A percentile compares a stretch with the other conserved stretches of the same genome.
Conservation (phyloP, 1,140 invertebrate species). For the Ostrea denselamellosa region DNA sequence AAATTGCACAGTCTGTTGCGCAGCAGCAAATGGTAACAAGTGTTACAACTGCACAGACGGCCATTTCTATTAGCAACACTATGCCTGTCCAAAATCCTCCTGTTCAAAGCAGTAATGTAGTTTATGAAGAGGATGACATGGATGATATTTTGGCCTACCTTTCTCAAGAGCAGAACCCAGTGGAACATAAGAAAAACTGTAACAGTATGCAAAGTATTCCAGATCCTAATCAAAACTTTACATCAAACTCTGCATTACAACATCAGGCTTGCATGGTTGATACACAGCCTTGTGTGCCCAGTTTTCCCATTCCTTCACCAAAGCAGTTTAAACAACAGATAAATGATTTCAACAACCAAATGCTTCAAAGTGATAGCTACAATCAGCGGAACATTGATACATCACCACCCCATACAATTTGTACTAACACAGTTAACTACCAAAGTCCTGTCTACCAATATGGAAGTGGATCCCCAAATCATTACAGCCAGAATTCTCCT, state of each 20-base stretch:
- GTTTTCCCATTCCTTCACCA: slow-evolving; percentile 36
- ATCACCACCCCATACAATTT: background rate
- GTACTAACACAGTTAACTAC: background rate
- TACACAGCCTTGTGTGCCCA: background rate
- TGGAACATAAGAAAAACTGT: slow-evolving; percentile 1
- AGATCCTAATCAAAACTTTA: slow-evolving; percentile 19
- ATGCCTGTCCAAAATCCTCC: slow-evolving; percentile 8
- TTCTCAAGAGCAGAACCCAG: slow-evolving; percentile 29
- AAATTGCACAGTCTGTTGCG: slow-evolving; percentile 39
- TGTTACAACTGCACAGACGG: slow-evolving; percentile 40
- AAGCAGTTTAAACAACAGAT: slow-evolving; percentile 47
- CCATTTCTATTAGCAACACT: background rate
- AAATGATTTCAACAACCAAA: slow-evolving; percentile 23
- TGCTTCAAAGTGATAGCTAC: slow-evolving; percentile 31
- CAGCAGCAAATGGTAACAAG: slow-evolving; percentile 31
- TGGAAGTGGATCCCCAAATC: slow-evolving; percentile 17
- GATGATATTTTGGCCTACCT: slow-evolving; percentile 62
- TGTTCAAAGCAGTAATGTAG: slow-evolving; percentile 35
- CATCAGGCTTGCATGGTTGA: slow-evolving; percentile 42
- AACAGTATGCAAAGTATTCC: background rate
- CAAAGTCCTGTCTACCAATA: slow-evolving; percentile 42
- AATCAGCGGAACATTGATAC: slow-evolving; percentile 22
- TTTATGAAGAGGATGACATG: slow-evolving; percentile 65
- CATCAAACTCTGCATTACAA: background rate
- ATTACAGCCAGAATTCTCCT: background rate